These are phyloP conservation scores for Mya arenaria DNA, from an alignment of 1,140 invertebrate genomes.

Conservation along the genomic window DNA sequence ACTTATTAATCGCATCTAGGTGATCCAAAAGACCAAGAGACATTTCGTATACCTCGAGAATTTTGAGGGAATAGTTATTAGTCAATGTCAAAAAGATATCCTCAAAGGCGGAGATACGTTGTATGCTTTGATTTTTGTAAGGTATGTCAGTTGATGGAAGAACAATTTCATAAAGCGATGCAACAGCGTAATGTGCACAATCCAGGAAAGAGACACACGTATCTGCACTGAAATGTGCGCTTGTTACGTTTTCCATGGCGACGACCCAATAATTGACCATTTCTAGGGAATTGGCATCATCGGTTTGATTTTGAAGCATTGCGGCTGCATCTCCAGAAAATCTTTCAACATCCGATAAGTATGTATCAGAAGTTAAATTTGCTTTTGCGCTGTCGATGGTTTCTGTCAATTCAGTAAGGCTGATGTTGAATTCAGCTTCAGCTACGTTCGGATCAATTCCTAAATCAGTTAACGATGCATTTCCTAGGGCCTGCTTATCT, in stretches of 20 bases:
- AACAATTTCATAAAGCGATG: constrained; percentile 3
- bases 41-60: not conserved
- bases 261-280: constrained; percentile 21
- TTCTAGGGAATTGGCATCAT: not conserved
- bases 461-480: constrained; percentile 14
- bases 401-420: not conserved
- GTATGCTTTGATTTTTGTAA: not conserved
- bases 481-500: constrained; percentile 1
- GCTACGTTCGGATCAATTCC: constrained; percentile 20
- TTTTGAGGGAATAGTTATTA: not conserved
- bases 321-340: not conserved
- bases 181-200: constrained; percentile 17
- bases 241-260: constrained; percentile 17
- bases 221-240: not conserved
- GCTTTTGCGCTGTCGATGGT: constrained; percentile 14
- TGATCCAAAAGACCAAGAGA: not conserved
- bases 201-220: constrained; percentile 18
- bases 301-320: not conserved
- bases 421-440: constrained; percentile 22
- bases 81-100: constrained; percentile 5
- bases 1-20: not conserved
- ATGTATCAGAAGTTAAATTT: not conserved
- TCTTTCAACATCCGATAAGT: not conserved
- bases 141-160: not conserved
- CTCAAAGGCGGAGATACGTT: constrained; percentile 6